phyloP scores from a whole-genome alignment of 2,797 vertebrate genomes.

The Enteromius anoplus region DNA sequence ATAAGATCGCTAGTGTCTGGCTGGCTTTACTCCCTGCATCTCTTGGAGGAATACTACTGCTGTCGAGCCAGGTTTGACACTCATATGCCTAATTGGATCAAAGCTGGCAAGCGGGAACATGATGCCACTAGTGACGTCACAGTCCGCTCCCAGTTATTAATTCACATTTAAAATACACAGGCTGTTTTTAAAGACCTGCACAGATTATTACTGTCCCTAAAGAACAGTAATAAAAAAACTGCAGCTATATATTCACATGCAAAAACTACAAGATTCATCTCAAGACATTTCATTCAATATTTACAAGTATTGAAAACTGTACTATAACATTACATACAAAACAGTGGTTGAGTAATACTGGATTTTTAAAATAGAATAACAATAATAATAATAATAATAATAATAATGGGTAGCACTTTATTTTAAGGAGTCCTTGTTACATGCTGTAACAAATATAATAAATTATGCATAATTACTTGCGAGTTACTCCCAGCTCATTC shows the following conservation, averaged over 20 bases:
- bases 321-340: not conserved
- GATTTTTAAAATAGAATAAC: not conserved
- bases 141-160: not conserved
- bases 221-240: not conserved
- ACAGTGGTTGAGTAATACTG: not conserved
- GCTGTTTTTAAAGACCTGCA: not conserved
- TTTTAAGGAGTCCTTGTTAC: no score
- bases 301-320: not conserved
- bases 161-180: not conserved
- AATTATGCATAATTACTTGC: no score
- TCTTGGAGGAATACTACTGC: not conserved
- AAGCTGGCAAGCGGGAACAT: not conserved
- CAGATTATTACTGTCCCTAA: not conserved
- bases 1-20: not conserved
- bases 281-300: not conserved
- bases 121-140: not conserved
- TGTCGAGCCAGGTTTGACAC: not conserved
- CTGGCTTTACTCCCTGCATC: no score
- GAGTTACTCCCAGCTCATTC: not conserved
- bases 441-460: no score
- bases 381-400: not conserved
- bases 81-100: not conserved
- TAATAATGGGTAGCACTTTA: no score
- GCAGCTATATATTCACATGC: no score
- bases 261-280: not conserved